Conservation (phyloP, 92 coral and sea anemone genomes). For the Parazoanthus darwini region DNA sequence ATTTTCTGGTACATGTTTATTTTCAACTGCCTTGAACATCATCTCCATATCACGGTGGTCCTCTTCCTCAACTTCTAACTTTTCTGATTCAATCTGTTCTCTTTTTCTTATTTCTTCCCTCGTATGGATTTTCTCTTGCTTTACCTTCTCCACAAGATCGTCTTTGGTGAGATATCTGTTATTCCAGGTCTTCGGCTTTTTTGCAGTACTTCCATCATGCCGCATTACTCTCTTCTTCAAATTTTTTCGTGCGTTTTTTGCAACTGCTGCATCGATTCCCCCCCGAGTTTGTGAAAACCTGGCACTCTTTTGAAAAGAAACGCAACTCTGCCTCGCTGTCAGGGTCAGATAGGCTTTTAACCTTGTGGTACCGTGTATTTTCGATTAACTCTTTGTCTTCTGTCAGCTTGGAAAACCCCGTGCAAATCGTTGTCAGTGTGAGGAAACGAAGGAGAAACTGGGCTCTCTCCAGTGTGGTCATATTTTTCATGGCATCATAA, state of each 20-base stretch:
- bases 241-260: neutral
- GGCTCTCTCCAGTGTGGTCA: neutral
- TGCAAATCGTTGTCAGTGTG: neutral
- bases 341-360: neutral
- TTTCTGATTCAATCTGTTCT: neutral
- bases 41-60: neutral
- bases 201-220: neutral
- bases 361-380: neutral
- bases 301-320: neutral
- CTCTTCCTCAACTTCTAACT: neutral
- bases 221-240: conserved; percentile 4
- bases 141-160: neutral
- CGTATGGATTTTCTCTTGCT: neutral
- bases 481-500: neutral
- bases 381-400: neutral
- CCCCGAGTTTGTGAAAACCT: neutral
- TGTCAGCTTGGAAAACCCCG: neutral
- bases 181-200: neutral
- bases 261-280: neutral
- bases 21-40: neutral
- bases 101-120: neutral
- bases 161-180: neutral
- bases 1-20: neutral
- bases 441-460: neutral
- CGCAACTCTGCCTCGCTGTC: neutral